Evolutionary conservation across 2,888 invertebrate genomes (phyloP), one percentile per base, ranked within the genome.

Genomic region (Eupithecia exiguata): DNA sequence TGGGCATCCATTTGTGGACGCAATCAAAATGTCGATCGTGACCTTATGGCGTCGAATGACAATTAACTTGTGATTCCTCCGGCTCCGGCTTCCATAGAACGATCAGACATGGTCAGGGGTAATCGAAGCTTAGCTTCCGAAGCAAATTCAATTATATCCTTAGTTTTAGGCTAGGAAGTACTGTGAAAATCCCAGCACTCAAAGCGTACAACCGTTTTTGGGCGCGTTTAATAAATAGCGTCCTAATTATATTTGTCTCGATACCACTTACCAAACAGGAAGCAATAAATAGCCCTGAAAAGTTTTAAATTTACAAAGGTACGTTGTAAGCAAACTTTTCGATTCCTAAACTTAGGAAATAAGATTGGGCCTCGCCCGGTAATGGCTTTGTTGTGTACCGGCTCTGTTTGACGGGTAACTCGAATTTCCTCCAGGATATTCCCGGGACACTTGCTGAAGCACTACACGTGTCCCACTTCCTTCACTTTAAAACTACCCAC

Each of bases 331-430:
- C 81, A 81, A 81, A 88, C 82, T 86, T 87, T 86, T 82, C 87
- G 85, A 87, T 86, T 87, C 84, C 84, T 85, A 83, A 88, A 88
- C 84, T 88, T 87, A 83, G 85, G 83, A 88, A 88, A 90, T 90
- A 90, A 89, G 88, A 90, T 89, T 88, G 84, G 86, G 86, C 82
- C 82, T 78, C 82, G 84, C 86, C 84, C 83, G 83, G 87, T 92
- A 92, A 92, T 91, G 90, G 92, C 89, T 90, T 91, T 91, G 88
- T 91, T 91, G 89, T 92, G 91, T 91, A 87, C 87, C 82, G 86
- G 85, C 84, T 85, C 84, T 83, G 83, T 89, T 88, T 87, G 88
- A 87, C 88, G 86, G 84, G 86, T 83, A 84, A 85, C 85, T 89
- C 84, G 84, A 84, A 86, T 88, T 87, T 85, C 84, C 86, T 83